A percentile compares a stretch with the other conserved stretches of the same genome.
These are phyloP conservation scores for Polietes domitor DNA, from an alignment of 2,888 invertebrate genomes.

Conservation along the genomic window DNA sequence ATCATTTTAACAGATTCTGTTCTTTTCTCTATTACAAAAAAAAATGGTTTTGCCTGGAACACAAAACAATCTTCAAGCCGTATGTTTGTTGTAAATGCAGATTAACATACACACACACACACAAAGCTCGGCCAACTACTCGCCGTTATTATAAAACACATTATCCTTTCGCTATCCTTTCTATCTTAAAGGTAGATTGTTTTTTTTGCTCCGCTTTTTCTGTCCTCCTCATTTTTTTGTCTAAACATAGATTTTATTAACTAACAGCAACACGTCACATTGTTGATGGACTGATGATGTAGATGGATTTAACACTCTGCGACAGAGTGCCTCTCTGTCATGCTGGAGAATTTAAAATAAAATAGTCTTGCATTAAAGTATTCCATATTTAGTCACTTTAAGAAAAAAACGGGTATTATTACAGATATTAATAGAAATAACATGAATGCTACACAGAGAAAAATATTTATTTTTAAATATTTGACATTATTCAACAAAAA, in stretches of 20 bases:
- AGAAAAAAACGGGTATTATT: too few species aligned
- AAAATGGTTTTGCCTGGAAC: background rate
- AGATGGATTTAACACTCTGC: background rate
- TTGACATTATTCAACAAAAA: too few species aligned
- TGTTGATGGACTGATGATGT: constrained; percentile 10
- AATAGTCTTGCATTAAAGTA: too few species aligned
- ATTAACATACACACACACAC: background rate
- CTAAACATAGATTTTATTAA: constrained; percentile 28
- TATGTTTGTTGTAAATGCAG: too few species aligned
- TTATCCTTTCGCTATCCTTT: constrained; percentile 17
- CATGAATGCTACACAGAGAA: too few species aligned
- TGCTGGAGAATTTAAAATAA: too few species aligned
- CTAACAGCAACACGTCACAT: constrained; percentile 1
- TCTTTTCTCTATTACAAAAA: background rate
- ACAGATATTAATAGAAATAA: too few species aligned
- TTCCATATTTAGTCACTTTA: too few species aligned
- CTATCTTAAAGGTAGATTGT: background rate
- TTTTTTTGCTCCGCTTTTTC: background rate
- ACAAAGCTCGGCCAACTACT: constrained; percentile 4
- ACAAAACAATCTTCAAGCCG: background rate
- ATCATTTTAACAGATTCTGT: constrained; percentile 4
- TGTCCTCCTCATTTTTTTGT: constrained; percentile 1
- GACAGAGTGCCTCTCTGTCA: background rate
- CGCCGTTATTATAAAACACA: background rate
- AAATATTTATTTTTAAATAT: too few species aligned